Evolutionary conservation across 2,888 invertebrate species (phyloP), one percentile per base, ranked within the genome.

Genomic region (Pseudococcus jackbeardsleyi): DNA sequence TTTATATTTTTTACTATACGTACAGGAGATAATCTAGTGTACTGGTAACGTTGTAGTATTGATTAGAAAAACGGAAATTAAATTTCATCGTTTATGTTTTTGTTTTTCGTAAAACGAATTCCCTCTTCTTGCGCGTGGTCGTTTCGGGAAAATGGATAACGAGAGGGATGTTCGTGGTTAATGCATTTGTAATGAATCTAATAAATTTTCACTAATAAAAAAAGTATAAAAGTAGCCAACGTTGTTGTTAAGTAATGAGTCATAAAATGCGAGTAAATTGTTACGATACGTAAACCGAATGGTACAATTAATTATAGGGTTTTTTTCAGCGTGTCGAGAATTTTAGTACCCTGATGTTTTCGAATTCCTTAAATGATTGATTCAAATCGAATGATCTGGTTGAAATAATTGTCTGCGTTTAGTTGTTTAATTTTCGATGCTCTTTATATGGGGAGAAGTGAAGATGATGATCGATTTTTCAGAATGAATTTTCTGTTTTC

Each of bases 1-100:
- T 72, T 33, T 26, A 72, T 12, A 46, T 42, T 22, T 42, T 82
- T 82, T n/a, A 42, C 12, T 82, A 26, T 22, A 59, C 42, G 1
- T 33, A 33, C 26, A 33, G 26, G 12, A 77, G 39, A 77, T 39
- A 77, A 77, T 77, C 33, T 77, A 77, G 39, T 6, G 17, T 77
- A 39, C n/a, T 39, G 17, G 15, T 42, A 42, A 39, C 12, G 77
- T 42, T 39, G 17, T 5, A 42, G 22, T 72, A 82, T 82, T 82
- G 46, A 82, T 82, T 82, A 82, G 79, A 82, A 82, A 82, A 82
- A 82, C 79, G 46, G 79, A 46, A 82, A 82, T 82, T 82, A 82
- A 82, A 82, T 82, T 46, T 46, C 79, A 46, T 46, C 79, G 79
- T 82, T 82, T 82, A 82, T 82, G 46, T 82, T 46, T 82, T 82